A percentile compares a stretch with the other conserved stretches of the same genome.
Evolutionary conservation across 2,888 invertebrate genomes (phyloP).

Genomic region (Conomelus anceps): DNA sequence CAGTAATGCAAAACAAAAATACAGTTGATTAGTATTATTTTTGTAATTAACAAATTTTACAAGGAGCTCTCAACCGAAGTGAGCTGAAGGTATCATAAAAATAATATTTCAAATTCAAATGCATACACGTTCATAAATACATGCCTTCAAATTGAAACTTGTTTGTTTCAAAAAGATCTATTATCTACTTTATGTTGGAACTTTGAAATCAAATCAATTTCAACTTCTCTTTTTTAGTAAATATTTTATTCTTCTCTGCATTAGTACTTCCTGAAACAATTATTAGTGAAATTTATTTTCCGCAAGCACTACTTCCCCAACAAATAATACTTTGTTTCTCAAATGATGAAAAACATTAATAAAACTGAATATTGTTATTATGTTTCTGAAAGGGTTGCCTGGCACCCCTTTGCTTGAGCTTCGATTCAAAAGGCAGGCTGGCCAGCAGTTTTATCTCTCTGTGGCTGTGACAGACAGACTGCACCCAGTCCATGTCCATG

Average conservation of each 20-base stretch:
- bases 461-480: no score
- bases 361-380: background rate
- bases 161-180: background rate
- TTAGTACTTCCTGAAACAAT: background rate
- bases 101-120: background rate
- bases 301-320: background rate
- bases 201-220: background rate
- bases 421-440: no score
- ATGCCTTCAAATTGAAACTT: background rate
- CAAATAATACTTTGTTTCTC: background rate
- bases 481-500: no score
- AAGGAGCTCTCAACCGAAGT: no score
- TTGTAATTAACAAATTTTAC: no score
- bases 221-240: no score
- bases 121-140: background rate
- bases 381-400: background rate
- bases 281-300: background rate
- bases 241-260: background rate
- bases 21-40: no score
- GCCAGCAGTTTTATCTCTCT: no score
- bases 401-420: background rate
- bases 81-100: background rate
- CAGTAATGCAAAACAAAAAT: no score
- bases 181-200: background rate
- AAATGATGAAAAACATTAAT: background rate